Conservation (phyloP, 2,797 vertebrate species). For the Paratrypauchen microcephalus region DNA sequence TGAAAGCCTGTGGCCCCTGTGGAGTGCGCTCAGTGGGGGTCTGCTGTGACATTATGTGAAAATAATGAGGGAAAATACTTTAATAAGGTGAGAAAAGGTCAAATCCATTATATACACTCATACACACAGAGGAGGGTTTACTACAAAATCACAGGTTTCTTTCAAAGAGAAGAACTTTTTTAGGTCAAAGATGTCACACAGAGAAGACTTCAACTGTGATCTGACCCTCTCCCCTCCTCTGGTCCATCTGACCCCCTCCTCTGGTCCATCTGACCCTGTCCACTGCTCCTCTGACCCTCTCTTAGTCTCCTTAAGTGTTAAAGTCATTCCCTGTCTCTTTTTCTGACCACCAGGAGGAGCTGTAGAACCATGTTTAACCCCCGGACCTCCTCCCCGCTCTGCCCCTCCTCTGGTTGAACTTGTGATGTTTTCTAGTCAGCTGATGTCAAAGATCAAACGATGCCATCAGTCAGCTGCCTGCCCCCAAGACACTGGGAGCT, state of each 20-base stretch:
- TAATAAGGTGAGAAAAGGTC: neutral
- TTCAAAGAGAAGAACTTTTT: neutral
- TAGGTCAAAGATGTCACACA: neutral
- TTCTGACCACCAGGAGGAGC: neutral
- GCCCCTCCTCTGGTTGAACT: neutral
- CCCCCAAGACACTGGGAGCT: neutral
- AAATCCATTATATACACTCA: neutral
- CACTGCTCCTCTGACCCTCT: too few relatives aligned
- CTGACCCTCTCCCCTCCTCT: neutral
- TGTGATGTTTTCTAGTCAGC: neutral
- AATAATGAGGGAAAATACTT: neutral
- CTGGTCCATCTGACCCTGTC: too few relatives aligned
- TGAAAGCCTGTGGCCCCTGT: neutral
- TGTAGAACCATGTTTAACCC: neutral
- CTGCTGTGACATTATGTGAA: neutral
- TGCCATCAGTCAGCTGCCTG: neutral
- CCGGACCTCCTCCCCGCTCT: neutral
- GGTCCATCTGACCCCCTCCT: too few relatives aligned
- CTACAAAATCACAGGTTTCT: neutral
- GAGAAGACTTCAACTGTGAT: neutral
- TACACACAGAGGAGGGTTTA: neutral
- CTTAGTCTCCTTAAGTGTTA: too few relatives aligned
- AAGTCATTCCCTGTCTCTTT: neutral
- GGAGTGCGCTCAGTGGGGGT: neutral
- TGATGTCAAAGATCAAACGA: constrained; percentile 3